Evolutionary conservation across 2,888 invertebrate species (phyloP), one percentile per base, ranked within the genome.

Genomic region (Baccha elongata): DNA sequence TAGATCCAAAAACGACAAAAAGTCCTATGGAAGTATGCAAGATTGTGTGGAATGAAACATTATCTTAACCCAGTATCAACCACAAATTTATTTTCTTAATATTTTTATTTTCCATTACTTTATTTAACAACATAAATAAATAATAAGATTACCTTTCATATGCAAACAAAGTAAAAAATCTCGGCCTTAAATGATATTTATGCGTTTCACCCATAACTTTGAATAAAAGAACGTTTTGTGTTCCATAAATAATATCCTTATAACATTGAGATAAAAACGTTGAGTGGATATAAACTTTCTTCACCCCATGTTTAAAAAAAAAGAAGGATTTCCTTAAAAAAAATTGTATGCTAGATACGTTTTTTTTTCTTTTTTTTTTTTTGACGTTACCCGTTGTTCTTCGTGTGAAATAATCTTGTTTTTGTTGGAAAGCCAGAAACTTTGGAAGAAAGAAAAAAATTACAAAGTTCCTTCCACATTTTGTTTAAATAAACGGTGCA

Each of bases 231-330:
- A 58, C 64, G 60, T 71, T 75, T 50, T 50, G 80, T 64, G 75
- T 71, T 71, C 75, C 80, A 81, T 81, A 81, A 81, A 81, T 80
- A 29, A 50, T 21, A 80, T 69, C 58, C 64, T n/a, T 68, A 44
- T 23, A 79, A 73, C 53, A 23, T 3, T 10, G 6, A 40, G 42
- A 64, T 52, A 68, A 26, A 69, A 69, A 52, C 50, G 29, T 75
- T 71, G 69, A 75, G 80, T 81, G 80, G 80, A 71, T 81, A 75
- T 81, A 81, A 81, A 75, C 64, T 81, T 81, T 75, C 80, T 74
- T 69, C 64, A 69, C 44, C 15, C 58, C 69, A 69, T 68, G 80
- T 74, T 80, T 68, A 40, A 17, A 71, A 65, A 62, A 69, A 44
- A 71, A 62, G 55, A 74, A 71, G 80, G 80, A 81, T 81, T 60